Conservation (phyloP, 1,140 invertebrate species). For the Cydia amplana region DNA sequence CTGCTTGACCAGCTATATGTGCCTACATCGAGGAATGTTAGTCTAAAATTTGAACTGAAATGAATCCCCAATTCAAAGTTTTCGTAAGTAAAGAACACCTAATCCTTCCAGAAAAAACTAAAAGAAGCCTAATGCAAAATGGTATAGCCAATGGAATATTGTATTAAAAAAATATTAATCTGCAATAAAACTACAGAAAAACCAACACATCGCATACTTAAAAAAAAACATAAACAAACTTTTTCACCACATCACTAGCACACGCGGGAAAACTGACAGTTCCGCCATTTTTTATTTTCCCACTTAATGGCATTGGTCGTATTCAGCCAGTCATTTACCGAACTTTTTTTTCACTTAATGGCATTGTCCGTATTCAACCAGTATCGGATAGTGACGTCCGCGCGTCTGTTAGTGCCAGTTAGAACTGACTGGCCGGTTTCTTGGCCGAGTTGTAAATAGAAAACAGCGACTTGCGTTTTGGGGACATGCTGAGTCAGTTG, state of each 20-base stretch:
- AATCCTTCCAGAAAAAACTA: too few relatives aligned
- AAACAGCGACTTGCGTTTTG: slow-evolving; percentile 32
- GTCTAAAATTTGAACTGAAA: too few relatives aligned
- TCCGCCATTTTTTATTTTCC: slow-evolving; percentile 1
- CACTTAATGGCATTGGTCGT: not conserved
- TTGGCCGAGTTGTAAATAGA: slow-evolving; percentile 60
- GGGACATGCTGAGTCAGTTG: slow-evolving; percentile 22
- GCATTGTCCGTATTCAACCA: slow-evolving; percentile 1
- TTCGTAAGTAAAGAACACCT: too few relatives aligned
- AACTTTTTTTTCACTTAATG: slow-evolving; percentile 4
- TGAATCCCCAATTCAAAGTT: too few relatives aligned
- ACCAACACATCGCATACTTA: slow-evolving; percentile 20
- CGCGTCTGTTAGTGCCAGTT: slow-evolving; percentile 45
- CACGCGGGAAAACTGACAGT: slow-evolving; percentile 22
- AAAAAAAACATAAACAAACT: slow-evolving; percentile 21
- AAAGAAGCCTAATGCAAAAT: too few relatives aligned
- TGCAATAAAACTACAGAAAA: not conserved
- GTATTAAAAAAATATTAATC: not conserved
- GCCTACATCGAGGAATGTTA: too few relatives aligned
- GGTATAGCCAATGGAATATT: too few relatives aligned
- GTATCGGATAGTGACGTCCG: slow-evolving; percentile 35
- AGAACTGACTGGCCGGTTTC: slow-evolving; percentile 53
- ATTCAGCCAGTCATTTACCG: not conserved
- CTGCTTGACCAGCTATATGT: too few relatives aligned
- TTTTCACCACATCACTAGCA: slow-evolving; percentile 18